Evolutionary conservation across 2,113 vertebrate species (phyloP), one percentile per base, ranked within the genome.

Genomic region (Eublepharis macularius): DNA sequence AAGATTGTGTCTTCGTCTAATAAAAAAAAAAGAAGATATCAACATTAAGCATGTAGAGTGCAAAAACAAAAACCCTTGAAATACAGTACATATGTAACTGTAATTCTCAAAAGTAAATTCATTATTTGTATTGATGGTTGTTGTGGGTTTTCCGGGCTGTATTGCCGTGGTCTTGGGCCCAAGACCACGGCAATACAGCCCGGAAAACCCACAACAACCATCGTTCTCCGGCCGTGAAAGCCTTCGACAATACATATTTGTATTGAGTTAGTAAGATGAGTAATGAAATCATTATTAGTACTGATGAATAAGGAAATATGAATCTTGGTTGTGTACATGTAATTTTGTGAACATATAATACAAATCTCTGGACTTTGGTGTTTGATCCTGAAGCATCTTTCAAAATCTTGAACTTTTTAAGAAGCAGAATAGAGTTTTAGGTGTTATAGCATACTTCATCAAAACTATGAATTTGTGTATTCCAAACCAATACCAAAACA

Each of bases 1-100:
- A 85, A 0, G 93, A 90, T 16, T 96, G 91, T 5, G 96, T 93
- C 91, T 94, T 96, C 96, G 97, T 96, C 98, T 98, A 93, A 87
- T 0, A 80, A 87, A 93, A 49, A 19, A 84, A 43, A 84, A 0
- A 81, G n/a, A n/a, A 17, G 87, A 84, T n/a, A 81, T 77, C 63
- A 89, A 14, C 4, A 86, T 81, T 87, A 90, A 79, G 36, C n/a
- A 60, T 60, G 16, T 0, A 77, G 11, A 21, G 47, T 4, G 11
- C 49, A 91, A 86, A 90, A 79, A 3, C 24, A 88, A 1, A 80
- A 16, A 47, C 2, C 21, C 60, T 63, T 63, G 26, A 63, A 63
- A 63, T 63, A 8, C 21, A 63, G 8, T 29, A 63, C 29, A 63
- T 9, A 63, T 29, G 26, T 29, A 29, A 63, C 29, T 63, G 60